A percentile compares a stretch with the other conserved stretches of the same genome.
phyloP scores from a whole-genome alignment of 1,140 invertebrate species.

The Sitophilus oryzae region DNA sequence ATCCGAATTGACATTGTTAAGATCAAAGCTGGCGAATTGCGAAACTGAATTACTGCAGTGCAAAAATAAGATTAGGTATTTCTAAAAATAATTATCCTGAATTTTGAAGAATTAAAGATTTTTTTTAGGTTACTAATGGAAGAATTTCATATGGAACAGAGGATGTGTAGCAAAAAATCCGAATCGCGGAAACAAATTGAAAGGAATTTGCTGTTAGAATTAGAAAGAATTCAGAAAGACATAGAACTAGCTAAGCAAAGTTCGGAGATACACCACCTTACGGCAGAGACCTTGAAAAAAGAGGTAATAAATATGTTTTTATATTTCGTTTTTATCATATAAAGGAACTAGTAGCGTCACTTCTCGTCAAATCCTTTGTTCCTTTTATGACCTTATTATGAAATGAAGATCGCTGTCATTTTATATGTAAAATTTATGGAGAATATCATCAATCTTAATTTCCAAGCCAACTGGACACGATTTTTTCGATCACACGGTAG shows the following conservation, averaged over 20 bases:
- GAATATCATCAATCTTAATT: too few relatives aligned
- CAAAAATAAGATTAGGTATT: slow-evolving; percentile 77
- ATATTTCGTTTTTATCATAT: neutral
- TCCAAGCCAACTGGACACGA: too few relatives aligned
- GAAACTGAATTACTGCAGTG: slow-evolving; percentile 83
- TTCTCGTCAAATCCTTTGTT: too few relatives aligned
- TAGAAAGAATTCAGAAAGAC: slow-evolving; percentile 74
- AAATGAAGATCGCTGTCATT: too few relatives aligned
- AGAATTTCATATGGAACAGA: slow-evolving; percentile 54
- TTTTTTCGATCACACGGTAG: too few relatives aligned
- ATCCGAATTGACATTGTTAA: slow-evolving; percentile 74
- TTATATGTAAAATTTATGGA: too few relatives aligned
- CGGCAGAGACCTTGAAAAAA: slow-evolving; percentile 72
- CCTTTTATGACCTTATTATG: too few relatives aligned
- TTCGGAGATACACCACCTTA: slow-evolving; percentile 71
- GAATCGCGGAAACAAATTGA: slow-evolving; percentile 61
- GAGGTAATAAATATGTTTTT: slow-evolving; percentile 50
- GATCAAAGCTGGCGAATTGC: slow-evolving; percentile 79
- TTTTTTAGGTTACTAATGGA: slow-evolving; percentile 53
- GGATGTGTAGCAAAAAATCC: slow-evolving; percentile 43
- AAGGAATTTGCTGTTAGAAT: slow-evolving; percentile 66
- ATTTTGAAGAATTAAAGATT: too few relatives aligned
- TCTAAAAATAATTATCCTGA: neutral
- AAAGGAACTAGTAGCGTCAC: neutral
- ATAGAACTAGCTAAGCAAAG: slow-evolving; percentile 76